Evolutionary conservation across 1,140 invertebrate species (phyloP), one percentile per base, ranked within the genome.

Genomic region (Polyergus mexicanus): DNA sequence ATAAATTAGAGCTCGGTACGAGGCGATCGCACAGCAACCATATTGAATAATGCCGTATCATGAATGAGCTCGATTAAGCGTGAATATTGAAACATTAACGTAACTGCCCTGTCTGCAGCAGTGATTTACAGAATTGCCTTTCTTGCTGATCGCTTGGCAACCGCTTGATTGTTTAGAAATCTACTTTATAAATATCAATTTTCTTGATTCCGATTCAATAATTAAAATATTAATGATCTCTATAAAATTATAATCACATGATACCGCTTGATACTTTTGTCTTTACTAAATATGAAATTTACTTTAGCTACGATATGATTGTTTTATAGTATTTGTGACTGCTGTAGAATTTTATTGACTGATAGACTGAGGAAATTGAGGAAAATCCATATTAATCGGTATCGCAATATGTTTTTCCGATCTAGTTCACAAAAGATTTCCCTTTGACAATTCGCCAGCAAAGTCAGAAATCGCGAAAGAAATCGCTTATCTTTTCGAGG

Each of bases 61-160:
- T 58, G 66, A 89, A 89, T 88, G 78, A 89, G 88, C 88, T 89
- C 77, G 84, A 86, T 84, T 83, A 89, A 69, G 84, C 60, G 69
- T 86, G 89, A 91, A 88, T 89, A 91, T 91, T 89, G 78, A 89
- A 88, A 86, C 77, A 81, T 88, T 83, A 86, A 89, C 80, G 89
- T 84, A 90, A 90, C 88, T 84, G 76, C 69, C 62, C 75, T 84
- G 88, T 90, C 89, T 90, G 85, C 88, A 56, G 62, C 58, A 66
- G 74, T 90, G 58, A 87, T 90, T 90, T 81, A 89, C 85, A 85
- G 80, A 89, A 90, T 90, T 90, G 88, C 85, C 63, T 88, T 87
- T 81, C 85, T 87, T 90, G 32, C 60, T 69, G 44, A 66, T 78
- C 69, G 58, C 84, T 6, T 54, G 71, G 62, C 72, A 89, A 89